Base-by-base conservation (phyloP, 1,140 invertebrate species). In the Hyposmocoma kahamanoa region DNA sequence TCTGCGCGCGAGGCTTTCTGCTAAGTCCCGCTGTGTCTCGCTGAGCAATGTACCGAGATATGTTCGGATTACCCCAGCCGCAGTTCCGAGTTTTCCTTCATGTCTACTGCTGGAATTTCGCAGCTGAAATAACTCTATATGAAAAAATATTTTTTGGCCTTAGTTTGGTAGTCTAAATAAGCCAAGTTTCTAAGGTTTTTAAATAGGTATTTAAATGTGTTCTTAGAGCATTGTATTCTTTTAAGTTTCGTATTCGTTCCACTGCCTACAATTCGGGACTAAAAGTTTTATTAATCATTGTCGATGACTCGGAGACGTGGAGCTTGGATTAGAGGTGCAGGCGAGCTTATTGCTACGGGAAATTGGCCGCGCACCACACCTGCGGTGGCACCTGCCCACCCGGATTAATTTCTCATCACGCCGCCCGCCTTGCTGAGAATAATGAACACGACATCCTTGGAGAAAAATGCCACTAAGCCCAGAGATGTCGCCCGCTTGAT, bases 351-450 rank as follows among this genome's bases (percentile, higher is more conserved):
- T 57, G 62, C 52, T 55, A 55, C 50, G 47, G 64, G 47, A 77
- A 75, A 79, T 70, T 72, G 62, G 62, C 59, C 63, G 55, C 48
- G 60, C 47, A 51, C 44, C 56, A 56, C 78, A 80, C 72, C 76
- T 83, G 76, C 60, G 75, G 38, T 64, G 45, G 22, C 70, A 71
- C 75, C 72, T 72, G 67, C 59, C 63, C 65, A 47, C 61, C 55
- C 59, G 76, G 78, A 84, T 84, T 84, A 82, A 82, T 80, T 77
- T 77, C 78, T 84, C 76, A 80, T 84, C 78, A 82, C 65, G 62
- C 62, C 57, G 56, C 45, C 54, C 62, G 66, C 57, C 55, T 64
- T 55, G 56, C 61, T 42, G 53, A 51, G 70, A 57, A 78, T 82
- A 84, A 84, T 80, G 78, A 72, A 72, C 56, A 73, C 53, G 66